Base-by-base conservation (phyloP, 35 echinoderm and acorn worm genomes). In the Heliocidaris tuberculata region DNA sequence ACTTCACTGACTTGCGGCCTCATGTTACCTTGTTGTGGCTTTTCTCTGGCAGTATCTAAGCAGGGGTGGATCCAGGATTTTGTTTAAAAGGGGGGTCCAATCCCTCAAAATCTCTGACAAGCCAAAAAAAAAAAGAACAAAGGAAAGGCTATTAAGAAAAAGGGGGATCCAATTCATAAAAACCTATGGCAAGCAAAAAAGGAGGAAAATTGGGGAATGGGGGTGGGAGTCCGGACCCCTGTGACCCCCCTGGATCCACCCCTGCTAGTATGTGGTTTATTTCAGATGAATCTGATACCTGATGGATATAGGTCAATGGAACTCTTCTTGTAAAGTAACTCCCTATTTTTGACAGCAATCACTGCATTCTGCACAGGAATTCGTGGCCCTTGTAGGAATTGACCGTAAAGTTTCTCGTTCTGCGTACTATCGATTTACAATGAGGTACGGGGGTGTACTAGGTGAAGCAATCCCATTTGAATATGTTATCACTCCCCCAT, bases 341-440 rank as follows among this genome's bases (percentile, higher is more conserved):
- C 65, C 65, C 27, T 78, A 27, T 78, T 78, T 13, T 19, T 78
- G 65, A 78, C 65, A 78, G 65, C 65, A 78, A 78, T 78, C 65
- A 24, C 65, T n/a, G 65, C 27, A 78, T n/a, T 78, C 65, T 78
- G 27, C 65, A 27, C 65, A 8, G 65, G 65, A 5, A n/a, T 19
- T 27, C 27, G 21, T 78, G 65, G 65, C 65, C 65, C 65, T 78
- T 78, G 65, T 78, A 78, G 65, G 65, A 78, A 78, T 19, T 78
- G 65, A 78, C 65, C 65, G 65, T 78, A 78, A 78, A 78, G 65
- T n/a, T 78, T 78, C 65, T n/a, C 65, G 19, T 78, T 78, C 65
- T 78, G 27, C 65, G 19, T 78, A n/a, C 21, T 78, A 78, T 78
- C 27, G 65, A 78, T 78, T 78, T 78, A 7, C 65, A 78, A n/a